Evolutionary conservation across 2,888 invertebrate genomes (phyloP), one percentile per base, ranked within the genome.

Genomic region (Eretmocerus hayati): DNA sequence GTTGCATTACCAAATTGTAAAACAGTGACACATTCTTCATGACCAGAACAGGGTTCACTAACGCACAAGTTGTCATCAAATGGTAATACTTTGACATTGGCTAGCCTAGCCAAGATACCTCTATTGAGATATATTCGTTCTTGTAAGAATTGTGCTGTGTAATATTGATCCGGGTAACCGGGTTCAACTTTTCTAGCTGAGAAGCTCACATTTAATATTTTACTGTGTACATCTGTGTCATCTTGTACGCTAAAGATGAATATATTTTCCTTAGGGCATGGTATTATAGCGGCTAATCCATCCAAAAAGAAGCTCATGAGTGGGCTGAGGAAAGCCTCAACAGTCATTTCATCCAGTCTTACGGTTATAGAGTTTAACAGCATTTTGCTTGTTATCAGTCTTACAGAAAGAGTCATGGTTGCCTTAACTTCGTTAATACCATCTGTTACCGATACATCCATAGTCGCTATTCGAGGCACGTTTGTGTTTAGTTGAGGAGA

Each of bases 41-140:
- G 95, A 72, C 95, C 94, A 2, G 92, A 76, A 63, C 96, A 97
- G 0, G 95, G 95, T 65, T 97, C 96, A 44, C 89, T 81, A 0
- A 95, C 89, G 71, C 96, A 97, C 0, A 96, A 78, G 73, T 95
- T 94, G 69, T 97, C 96, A 65, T 94, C 94, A 70, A 96, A 96
- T 0, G 96, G 94, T 8, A 95, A 73, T 0, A 96, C 90, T 79
- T 88, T 87, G 4, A 94, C 86, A 1, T 91, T 91, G 4, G 94
- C 90, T 4, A 95, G 74, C 50, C 90, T 78, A 0, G 92, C 90
- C 19, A 96, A 73, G 9, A 91, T 87, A 0, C 87, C 85, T 26
- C 94, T 78, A 64, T 95, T 92, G 16, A 96, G 75, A 70, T 96
- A 96, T n/a, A 96, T 90, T 19, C 89, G 78, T 70, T 96, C 96